Base-by-base conservation (phyloP, 2,113 vertebrate genomes). In the Scophthalmus maximus region DNA sequence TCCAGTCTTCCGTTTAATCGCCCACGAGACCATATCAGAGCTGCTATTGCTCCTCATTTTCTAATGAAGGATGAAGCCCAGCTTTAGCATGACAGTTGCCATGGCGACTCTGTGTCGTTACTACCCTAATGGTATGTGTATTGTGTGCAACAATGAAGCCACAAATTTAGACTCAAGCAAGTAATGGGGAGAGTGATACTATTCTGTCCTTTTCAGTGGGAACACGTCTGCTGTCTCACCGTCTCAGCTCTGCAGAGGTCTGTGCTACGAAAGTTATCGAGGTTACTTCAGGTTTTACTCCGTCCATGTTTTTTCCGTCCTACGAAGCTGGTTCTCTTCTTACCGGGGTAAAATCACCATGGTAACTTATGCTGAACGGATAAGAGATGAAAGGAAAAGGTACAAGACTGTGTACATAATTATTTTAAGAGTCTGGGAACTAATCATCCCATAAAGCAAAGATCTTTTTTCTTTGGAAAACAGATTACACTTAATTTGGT, bases 21-120 rank as follows among this genome's bases (percentile, higher is more conserved):
- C 42, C 80, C 81, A 68, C 82, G 82, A 90, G 76, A 65, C 68
- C 59, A 75, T 76, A 87, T 86, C 30, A 65, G 76, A 85, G 22
- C 46, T 74, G 74, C 75, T 23, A 78, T 75, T 27, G 40, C 36
- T 82, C 53, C 25, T 67, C 42, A 61, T 61, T 69, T 87, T 51
- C 64, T 25, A 67, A 78, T 65, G 47, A 86, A 78, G 58, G 75
- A 82, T 75, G 56, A 74, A 71, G 68, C 68, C 59, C 42, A 49
- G 80, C 58, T 76, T 87, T 83, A 68, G 79, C 72, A 86, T 89
- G 89, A 86, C 88, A 84, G 92, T 93, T 93, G 86, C 92, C 87
- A 93, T 92, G 86, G 90, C 3, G 68, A 94, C 79, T 74, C 70
- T 86, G 82, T 81, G 82, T 81, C 68, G 20, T 78, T 89, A 87